Evolutionary conservation across 2,888 invertebrate species (phyloP).

Genomic region (Noctua fimbriata): DNA sequence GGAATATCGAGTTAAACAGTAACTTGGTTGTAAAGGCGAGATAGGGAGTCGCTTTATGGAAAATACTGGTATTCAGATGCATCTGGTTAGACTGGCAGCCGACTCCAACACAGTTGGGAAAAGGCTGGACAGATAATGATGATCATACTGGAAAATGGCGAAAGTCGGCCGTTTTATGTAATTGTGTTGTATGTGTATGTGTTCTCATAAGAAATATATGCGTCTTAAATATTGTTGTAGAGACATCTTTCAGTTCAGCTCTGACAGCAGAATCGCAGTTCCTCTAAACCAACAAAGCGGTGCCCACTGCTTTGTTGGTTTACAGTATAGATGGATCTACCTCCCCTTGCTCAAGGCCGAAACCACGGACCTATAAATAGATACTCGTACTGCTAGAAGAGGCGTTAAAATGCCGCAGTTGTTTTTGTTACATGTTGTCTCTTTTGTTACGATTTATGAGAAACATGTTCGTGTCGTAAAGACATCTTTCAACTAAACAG

Average conservation of each 20-base stretch:
- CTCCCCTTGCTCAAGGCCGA: slow-evolving; percentile 44
- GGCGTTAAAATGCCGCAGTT: slow-evolving; percentile 22
- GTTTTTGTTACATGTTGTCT: slow-evolving; percentile 34
- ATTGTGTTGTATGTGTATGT: background rate
- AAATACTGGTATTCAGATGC: background rate
- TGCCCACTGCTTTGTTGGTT: slow-evolving; percentile 43
- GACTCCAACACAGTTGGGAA: background rate
- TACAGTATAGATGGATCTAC: slow-evolving; percentile 27
- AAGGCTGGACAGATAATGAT: too few species aligned
- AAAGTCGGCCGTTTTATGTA: too few species aligned
- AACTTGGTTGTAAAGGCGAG: background rate
- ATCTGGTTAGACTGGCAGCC: too few species aligned
- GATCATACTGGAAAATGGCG: too few species aligned
- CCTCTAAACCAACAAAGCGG: too few species aligned
- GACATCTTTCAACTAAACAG: slow-evolving; percentile 17
- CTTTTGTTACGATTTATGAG: slow-evolving; percentile 1
- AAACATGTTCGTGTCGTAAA: slow-evolving; percentile 29
- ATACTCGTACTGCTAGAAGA: slow-evolving; percentile 35
- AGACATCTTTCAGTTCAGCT: background rate
- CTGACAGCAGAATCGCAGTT: slow-evolving; percentile 52
- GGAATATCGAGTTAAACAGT: background rate
- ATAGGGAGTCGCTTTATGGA: background rate
- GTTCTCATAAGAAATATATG: background rate
- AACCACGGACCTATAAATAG: slow-evolving; percentile 44
- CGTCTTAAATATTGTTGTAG: background rate